Evolutionary conservation across 2,113 vertebrate genomes (phyloP), one percentile per base, ranked within the genome.

Genomic region (Melanerpes aurifrons): DNA sequence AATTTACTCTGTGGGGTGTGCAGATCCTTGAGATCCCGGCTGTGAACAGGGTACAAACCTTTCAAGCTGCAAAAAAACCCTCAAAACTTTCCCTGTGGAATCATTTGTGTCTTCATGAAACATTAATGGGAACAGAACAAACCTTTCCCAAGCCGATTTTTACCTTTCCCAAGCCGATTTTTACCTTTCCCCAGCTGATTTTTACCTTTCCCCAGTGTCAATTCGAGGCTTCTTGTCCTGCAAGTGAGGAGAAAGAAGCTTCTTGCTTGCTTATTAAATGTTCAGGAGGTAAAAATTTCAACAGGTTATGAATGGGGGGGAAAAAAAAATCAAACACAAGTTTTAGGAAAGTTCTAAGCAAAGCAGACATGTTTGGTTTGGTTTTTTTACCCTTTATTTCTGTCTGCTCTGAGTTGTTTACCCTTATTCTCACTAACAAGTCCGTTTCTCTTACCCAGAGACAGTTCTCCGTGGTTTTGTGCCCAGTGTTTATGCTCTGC

Each of bases 391-490:
- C 8, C 2, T 66, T 86, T 57, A n/a, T 32, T 75, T 74, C n/a
- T 57, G 4, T 22, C 15, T 32, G 12, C 26, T 28, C 6, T 4
- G 12, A 20, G 22, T 24, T 40, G 18, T 28, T 69, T 45, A 26
- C 5, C 35, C 28, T 6, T 16, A 4, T 47, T 78, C 57, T 37
- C 26, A 10, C 9, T 4, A 10, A 5, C 31, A 6, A 35, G 28
- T 19, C 21, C 15, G 9, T 15, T 80, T 40, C 59, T 50, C n/a
- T 26, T 8, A 7, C 57, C 13, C 25, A 13, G 57, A 18, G 15
- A 13, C 26, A 28, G 4, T 9, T 74, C 13, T 53, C 22, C 0
- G 2, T 15, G 47, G 22, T 32, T 62, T 21, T 3, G 0, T 9
- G 19, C 28, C 69, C 12, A 35, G 25, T 25, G 15, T 15, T 59